phyloP scores from a whole-genome alignment of 2,113 vertebrate species.

The Diglossa brunneiventris region DNA sequence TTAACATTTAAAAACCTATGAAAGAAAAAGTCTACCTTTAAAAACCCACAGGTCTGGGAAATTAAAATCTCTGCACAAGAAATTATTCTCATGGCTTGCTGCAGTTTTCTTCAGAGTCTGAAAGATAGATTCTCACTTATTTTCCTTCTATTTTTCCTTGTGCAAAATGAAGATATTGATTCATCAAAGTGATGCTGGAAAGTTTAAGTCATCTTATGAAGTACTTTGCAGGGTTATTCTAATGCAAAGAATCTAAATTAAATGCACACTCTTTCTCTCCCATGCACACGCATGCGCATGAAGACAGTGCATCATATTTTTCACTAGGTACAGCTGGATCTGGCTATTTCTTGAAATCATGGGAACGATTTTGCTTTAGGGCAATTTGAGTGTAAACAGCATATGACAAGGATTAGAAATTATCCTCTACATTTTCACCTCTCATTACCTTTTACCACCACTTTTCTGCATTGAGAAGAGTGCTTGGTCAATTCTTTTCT shows the following conservation, averaged over 20 bases:
- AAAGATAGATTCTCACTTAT: background rate
- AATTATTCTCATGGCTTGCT: background rate
- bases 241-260: background rate
- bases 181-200: background rate
- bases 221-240: background rate
- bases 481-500: background rate
- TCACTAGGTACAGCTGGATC: background rate
- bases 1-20: background rate
- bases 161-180: background rate
- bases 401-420: background rate
- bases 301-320: background rate
- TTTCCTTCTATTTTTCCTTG: background rate
- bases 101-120: background rate
- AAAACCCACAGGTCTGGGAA: background rate
- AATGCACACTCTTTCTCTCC: background rate
- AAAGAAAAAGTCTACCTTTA: background rate
- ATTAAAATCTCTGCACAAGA: background rate
- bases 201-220: background rate
- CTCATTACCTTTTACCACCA: background rate
- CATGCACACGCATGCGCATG: fast-evolving
- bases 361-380: background rate
- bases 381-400: background rate
- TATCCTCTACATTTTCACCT: background rate
- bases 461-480: background rate
- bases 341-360: background rate